These are phyloP conservation scores for Chrosomus eos DNA, from an alignment of 2,797 vertebrate species.

Conservation along the genomic window DNA sequence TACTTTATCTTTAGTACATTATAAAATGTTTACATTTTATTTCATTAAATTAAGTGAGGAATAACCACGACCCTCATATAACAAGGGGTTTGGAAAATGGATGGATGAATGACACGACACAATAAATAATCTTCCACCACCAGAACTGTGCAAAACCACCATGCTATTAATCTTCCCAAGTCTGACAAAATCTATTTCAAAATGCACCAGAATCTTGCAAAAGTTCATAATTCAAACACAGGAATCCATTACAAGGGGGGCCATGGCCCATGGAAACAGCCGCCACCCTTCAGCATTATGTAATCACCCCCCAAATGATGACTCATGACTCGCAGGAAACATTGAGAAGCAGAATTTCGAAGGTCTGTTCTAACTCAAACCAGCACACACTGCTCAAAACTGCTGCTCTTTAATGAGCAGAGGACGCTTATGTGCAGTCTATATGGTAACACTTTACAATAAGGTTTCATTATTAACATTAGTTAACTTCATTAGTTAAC, in stretches of 20 bases:
- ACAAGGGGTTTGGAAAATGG: neutral
- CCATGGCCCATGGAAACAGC: constrained; percentile 7
- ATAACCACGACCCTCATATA: neutral
- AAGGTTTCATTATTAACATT: too few species aligned
- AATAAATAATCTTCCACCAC: neutral
- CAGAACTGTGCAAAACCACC: neutral
- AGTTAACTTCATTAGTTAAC: too few species aligned
- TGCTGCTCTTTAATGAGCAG: constrained; percentile 6
- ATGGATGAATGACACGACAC: neutral
- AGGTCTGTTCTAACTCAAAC: constrained; percentile 28
- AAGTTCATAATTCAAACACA: constrained; percentile 2
- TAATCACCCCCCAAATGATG: constrained; percentile 30
- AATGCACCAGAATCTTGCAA: constrained; percentile 11
- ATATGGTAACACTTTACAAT: too few species aligned
- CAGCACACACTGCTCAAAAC: neutral
- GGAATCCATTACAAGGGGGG: constrained; percentile 1
- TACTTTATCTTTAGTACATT: neutral
- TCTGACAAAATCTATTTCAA: constrained; percentile 24
- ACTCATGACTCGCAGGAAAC: constrained; percentile 37
- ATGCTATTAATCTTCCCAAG: constrained; percentile 7
- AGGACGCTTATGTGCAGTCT: neutral
- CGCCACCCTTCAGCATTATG: constrained; percentile 41
- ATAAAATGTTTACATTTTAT: neutral
- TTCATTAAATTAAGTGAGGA: neutral
- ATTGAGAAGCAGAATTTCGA: constrained; percentile 35